Percentiles rank a stretch among this genome's conserved stretches.
Evolutionary conservation across 2,888 invertebrate species (phyloP).

Genomic region (Apamea monoglypha): DNA sequence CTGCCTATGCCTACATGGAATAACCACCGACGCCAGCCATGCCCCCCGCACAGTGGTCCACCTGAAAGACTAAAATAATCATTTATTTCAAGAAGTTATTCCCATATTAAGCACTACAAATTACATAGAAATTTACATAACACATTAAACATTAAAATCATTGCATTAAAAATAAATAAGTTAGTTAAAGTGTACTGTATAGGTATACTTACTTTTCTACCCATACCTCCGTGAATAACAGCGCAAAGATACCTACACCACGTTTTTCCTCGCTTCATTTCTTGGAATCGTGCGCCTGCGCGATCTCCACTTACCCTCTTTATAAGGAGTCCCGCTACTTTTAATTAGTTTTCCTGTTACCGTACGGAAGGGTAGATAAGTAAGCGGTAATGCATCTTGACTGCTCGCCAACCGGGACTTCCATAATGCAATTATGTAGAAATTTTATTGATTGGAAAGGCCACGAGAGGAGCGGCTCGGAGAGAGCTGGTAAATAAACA

Average conservation of each 20-base stretch:
- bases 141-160: too few relatives aligned
- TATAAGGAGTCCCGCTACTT: conserved; percentile 49
- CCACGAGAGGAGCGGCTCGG: conserved; percentile 65
- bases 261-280: conserved; percentile 46
- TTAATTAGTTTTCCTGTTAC: conserved; percentile 51
- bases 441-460: conserved; percentile 63
- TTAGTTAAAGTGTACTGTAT: too few relatives aligned
- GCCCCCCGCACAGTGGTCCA: not conserved
- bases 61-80: too few relatives aligned
- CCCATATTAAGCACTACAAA: too few relatives aligned
- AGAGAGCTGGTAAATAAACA: conserved; percentile 9
- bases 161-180: too few relatives aligned
- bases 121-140: too few relatives aligned
- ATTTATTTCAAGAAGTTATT: too few relatives aligned
- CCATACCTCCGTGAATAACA: not conserved
- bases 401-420: conserved; percentile 52
- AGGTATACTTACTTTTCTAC: not conserved
- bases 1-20: not conserved
- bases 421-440: conserved; percentile 59
- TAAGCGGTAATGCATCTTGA: conserved; percentile 38
- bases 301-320: conserved; percentile 36
- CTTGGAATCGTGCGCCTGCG: conserved; percentile 29
- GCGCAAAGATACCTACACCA: not conserved
- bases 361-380: conserved; percentile 45
- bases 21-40: not conserved